Evolutionary conservation across 2,888 invertebrate species (phyloP), one percentile per base, ranked within the genome.

Genomic region (Hirtodrosophila confusa): DNA sequence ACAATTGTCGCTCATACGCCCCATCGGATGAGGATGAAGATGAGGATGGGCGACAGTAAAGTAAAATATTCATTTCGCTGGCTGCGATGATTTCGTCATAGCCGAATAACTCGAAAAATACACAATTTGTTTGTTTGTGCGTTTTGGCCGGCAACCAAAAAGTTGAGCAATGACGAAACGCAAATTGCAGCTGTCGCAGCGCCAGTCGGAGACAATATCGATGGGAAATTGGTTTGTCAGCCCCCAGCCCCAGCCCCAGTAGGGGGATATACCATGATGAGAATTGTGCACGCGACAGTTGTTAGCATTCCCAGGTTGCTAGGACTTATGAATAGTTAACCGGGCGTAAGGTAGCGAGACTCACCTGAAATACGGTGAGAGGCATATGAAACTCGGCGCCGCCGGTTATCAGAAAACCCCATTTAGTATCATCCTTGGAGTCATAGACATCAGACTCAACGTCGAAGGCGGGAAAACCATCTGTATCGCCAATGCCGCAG

Each of bases 311-410:
- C 11, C 69, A 69, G 37, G 31, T 24, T 27, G 0, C 10, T 7
- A 27, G 17, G 11, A 41, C 27, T 55, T 37, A 58, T 65, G 65
- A 47, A 66, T 67, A 67, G 51, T 51, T 61, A 54, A 55, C 35
- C 45, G 53, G 37, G 41, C 39, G 45, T 41, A 37, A 37, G 49
- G 12, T 12, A 47, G 27, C 4, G 4, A 2, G 27, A 72, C 83
- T 86, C 78, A 92, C 92, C 90, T 92, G 92, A 83, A 92, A 92
- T 35, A 92, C 91, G 31, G 92, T 92, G 51, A 92, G 73, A 39
- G 92, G 92, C 92, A 92, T 92, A 55, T 91, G 91, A 78, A 92
- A 92, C 53, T 92, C 91, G 29, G 90, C 90, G 35, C 92, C 92
- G 36, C 92, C 92, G 45, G 92, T 92, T 69, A 92, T 90, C 54